Conservation (phyloP, 1,140 invertebrate species). For the Eurosta solidaginis region DNA sequence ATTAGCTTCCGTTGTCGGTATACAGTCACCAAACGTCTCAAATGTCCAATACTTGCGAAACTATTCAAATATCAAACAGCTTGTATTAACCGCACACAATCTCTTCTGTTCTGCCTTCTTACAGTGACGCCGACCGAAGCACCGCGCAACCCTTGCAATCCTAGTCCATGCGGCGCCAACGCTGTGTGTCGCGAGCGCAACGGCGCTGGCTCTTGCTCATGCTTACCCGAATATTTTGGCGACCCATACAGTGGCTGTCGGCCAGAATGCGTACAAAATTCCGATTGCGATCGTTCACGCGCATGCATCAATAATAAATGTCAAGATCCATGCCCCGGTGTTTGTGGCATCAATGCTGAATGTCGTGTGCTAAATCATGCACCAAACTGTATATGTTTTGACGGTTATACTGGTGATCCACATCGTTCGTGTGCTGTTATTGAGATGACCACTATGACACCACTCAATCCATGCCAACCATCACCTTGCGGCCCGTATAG, state of each 20-base stretch:
- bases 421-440: slow-evolving; percentile 50
- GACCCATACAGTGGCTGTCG: slow-evolving; percentile 74
- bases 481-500: slow-evolving; percentile 84
- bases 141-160: slow-evolving; percentile 68
- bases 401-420: slow-evolving; percentile 78
- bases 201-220: slow-evolving; percentile 76
- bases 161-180: slow-evolving; percentile 81
- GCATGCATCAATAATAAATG: slow-evolving; percentile 74
- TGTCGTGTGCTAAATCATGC: slow-evolving; percentile 74
- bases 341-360: slow-evolving; percentile 70
- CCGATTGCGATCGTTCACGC: slow-evolving; percentile 69
- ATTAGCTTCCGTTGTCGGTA: no score
- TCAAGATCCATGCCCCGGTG: slow-evolving; percentile 72
- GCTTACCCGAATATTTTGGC: slow-evolving; percentile 74
- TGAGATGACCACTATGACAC: slow-evolving; percentile 55
- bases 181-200: slow-evolving; percentile 78
- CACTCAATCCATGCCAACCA: slow-evolving; percentile 69
- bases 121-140: slow-evolving; percentile 57
- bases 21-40: background rate
- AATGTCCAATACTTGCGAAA: background rate
- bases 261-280: slow-evolving; percentile 75
- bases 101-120: background rate
- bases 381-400: slow-evolving; percentile 75
- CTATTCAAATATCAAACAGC: background rate
- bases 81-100: background rate